Conservation (phyloP, 1,140 invertebrate species). For the Orussus abietinus region DNA sequence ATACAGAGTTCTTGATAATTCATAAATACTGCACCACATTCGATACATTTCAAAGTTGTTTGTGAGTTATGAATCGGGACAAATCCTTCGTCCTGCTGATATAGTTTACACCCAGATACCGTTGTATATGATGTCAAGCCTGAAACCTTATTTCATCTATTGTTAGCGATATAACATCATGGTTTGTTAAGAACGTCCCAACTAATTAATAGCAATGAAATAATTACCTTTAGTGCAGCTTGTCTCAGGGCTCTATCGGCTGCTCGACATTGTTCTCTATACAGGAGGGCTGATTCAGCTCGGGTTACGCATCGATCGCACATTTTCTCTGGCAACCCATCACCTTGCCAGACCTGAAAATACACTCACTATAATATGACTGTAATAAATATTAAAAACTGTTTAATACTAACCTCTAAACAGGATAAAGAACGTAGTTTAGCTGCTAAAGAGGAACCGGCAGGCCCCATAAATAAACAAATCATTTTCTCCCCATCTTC, state of each 20-base stretch:
- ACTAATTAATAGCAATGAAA: not conserved
- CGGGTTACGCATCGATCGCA: conserved; percentile 47
- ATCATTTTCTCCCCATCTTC: conserved; percentile 52
- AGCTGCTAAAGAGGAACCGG: conserved; percentile 47
- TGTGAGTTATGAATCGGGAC: conserved; percentile 31
- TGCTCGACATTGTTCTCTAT: conserved; percentile 49
- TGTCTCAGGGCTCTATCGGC: conserved; percentile 47
- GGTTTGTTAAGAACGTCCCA: too few relatives aligned
- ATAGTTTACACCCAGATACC: conserved; percentile 37
- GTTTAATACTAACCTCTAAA: conserved; percentile 35
- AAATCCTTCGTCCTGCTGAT: conserved; percentile 40
- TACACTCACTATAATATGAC: conserved; percentile 2
- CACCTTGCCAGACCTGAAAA: conserved; percentile 46
- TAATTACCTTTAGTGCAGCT: conserved; percentile 40
- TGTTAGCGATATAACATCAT: too few relatives aligned
- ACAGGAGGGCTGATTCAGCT: conserved; percentile 49
- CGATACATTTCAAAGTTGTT: conserved; percentile 36
- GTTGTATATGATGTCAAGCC: conserved; percentile 31
- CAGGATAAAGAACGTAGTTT: conserved; percentile 48
- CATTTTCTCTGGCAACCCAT: conserved; percentile 50
- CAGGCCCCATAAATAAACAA: conserved; percentile 48
- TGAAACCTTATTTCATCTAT: too few relatives aligned
- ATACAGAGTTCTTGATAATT: conserved; percentile 42
- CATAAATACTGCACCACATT: conserved; percentile 37
- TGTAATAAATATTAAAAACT: conserved; percentile 3